These are phyloP conservation scores for Smithornis capensis DNA, from an alignment of 2,113 vertebrate genomes.

Conservation along the genomic window DNA sequence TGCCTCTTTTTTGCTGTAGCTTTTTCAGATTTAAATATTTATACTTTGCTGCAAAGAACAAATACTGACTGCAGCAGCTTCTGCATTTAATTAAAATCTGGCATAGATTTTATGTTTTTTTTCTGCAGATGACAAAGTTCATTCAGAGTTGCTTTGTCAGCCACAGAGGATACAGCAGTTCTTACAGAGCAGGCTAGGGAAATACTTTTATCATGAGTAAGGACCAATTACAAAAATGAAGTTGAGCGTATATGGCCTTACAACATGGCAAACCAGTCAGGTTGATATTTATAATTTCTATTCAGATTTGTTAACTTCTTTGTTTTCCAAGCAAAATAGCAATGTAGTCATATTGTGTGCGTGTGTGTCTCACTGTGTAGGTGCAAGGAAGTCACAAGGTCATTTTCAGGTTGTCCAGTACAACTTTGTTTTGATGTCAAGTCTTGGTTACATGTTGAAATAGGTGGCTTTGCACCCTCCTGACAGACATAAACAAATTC, in stretches of 20 bases:
- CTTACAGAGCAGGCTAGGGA: not conserved
- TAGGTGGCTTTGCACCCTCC: no score
- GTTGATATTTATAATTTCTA: not conserved
- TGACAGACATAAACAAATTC: not conserved
- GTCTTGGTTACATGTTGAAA: not conserved
- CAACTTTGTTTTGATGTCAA: not conserved
- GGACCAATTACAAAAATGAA: not conserved
- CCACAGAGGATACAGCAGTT: not conserved
- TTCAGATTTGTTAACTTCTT: not conserved
- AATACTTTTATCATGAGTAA: not conserved
- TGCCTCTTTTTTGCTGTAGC: not conserved
- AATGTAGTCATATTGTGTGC: accelerated
- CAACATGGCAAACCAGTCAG: not conserved
- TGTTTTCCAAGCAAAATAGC: not conserved
- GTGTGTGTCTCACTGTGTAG: accelerated
- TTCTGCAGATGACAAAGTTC: not conserved
- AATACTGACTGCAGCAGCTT: not conserved
- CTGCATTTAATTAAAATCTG: not conserved
- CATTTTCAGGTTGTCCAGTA: not conserved
- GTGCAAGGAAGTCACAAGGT: not conserved
- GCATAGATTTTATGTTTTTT: not conserved
- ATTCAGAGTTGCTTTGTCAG: not conserved
- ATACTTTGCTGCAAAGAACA: not conserved
- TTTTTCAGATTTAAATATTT: not conserved
- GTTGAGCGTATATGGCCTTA: not conserved